phyloP scores from a whole-genome alignment of 2,888 invertebrate species.

The Acleris sparsana region DNA sequence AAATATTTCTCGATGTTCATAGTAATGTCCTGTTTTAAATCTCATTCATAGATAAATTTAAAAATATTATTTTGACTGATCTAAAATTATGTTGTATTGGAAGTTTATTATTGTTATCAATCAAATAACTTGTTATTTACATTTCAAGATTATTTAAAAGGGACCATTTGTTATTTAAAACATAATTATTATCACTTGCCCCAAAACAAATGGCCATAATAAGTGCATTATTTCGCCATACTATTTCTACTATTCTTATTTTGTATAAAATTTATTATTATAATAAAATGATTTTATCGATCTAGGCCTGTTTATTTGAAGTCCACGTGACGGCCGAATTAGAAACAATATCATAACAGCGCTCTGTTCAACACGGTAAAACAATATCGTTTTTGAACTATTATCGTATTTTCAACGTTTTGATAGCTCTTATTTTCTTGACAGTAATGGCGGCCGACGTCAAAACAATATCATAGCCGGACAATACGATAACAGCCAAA shows the following conservation, averaged over 20 bases:
- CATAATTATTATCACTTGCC: conserved; percentile 39
- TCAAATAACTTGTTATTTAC: conserved; percentile 20
- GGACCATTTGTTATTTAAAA: conserved; percentile 54
- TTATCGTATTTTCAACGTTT: too few relatives aligned
- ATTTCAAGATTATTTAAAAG: conserved; percentile 49
- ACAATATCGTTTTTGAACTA: too few relatives aligned
- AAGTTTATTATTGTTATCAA: conserved; percentile 31
- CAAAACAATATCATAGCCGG: too few relatives aligned
- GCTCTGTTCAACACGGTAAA: too few relatives aligned
- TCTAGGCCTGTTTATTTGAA: conserved; percentile 19
- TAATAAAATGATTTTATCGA: conserved; percentile 53
- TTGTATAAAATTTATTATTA: conserved; percentile 45
- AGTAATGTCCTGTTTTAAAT: neutral
- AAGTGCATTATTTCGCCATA: conserved; percentile 57
- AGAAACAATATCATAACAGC: too few relatives aligned
- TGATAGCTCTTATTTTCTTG: too few relatives aligned
- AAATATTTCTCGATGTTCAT: too few relatives aligned
- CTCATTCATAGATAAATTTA: neutral
- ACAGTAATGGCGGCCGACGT: too few relatives aligned
- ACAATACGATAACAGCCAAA: too few relatives aligned
- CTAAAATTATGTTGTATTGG: conserved; percentile 20
- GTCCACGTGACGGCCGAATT: too few relatives aligned
- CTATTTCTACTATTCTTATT: conserved; percentile 46
- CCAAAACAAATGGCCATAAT: conserved; percentile 53
- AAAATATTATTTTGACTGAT: conserved; percentile 6